These are phyloP conservation scores for Marmota flaviventris DNA, from an alignment of 2,113 vertebrate species.

Conservation along the genomic window DNA sequence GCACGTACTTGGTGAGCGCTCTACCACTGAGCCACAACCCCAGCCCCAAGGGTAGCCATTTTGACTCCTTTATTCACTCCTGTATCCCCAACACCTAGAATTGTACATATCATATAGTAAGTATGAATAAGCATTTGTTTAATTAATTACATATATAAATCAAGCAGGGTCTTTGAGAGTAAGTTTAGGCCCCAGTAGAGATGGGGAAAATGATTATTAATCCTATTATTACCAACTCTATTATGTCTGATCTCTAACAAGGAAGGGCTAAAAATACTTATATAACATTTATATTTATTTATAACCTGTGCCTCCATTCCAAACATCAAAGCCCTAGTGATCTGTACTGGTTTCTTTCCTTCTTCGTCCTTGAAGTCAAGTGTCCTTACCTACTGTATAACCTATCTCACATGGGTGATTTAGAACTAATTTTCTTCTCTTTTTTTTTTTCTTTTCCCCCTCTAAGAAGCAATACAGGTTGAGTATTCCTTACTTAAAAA, in stretches of 20 bases:
- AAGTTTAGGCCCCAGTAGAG: not conserved
- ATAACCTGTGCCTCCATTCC: not conserved
- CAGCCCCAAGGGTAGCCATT: not conserved
- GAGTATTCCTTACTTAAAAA: not conserved
- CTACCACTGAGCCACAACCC: too few relatives aligned
- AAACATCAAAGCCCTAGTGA: not conserved
- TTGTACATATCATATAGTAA: not conserved
- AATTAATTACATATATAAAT: conserved; percentile 5
- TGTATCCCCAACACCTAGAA: not conserved
- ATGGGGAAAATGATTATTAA: not conserved
- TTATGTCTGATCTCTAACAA: conserved; percentile 36
- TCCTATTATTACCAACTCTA: not conserved
- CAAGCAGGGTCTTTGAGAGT: conserved; percentile 1
- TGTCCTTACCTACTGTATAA: not conserved
- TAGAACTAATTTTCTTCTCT: conserved; percentile 24
- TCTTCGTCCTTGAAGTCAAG: conserved; percentile 11
- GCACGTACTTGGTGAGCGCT: too few relatives aligned
- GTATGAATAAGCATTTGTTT: conserved; percentile 32
- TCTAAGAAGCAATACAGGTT: not conserved
- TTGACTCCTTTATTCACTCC: conserved; percentile 18
- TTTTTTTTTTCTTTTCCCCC: not conserved
- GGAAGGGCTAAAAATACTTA: conserved; percentile 33
- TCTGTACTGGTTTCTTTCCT: conserved; percentile 34
- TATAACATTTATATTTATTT: not conserved
- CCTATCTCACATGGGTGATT: not conserved